Evolutionary conservation across 2,888 invertebrate species (phyloP), one percentile per base, ranked within the genome.

Genomic region (Microctonus hyperodae): DNA sequence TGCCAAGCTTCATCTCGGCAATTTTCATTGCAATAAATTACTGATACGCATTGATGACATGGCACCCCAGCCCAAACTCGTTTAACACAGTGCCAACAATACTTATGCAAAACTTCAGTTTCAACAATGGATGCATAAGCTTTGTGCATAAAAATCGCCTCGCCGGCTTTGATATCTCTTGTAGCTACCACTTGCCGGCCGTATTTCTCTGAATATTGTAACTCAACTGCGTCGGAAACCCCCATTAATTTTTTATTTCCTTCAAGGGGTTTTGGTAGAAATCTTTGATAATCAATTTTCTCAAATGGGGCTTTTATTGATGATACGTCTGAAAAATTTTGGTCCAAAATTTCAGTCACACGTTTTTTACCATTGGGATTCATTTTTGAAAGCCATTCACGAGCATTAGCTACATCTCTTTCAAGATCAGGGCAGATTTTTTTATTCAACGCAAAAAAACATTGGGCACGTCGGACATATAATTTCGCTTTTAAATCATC

Each of bases 91-190:
- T 90, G 85, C 74, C 88, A 89, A 77, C 95, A 95, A 78, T 89
- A 88, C 25, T 86, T 88, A 40, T 86, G 80, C 60, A 83, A 83
- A 73, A 87, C 86, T 10, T 86, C 81, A 53, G 87, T 86, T 25
- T 88, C 77, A 22, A 93, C 79, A 0, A 90, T 84, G 1, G 88
- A 86, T 23, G 89, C 86, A 79, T 90, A 95, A 0, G 96, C 92
- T 65, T 90, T 87, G 82, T 97, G 96, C 57, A 91, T 85, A 1
- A 89, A 90, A 37, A 97, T 80, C 5, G 95, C 84, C 80, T 95
- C 94, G 56, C 94, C 94, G 1, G 91, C 89, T 71, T 85, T 81
- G 66, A 94, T 89, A 77, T 91, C 87, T 68, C 87, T 86, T 22
- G 86, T 88, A 0, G 93, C 91, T 60, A 91, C 84, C 2, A 95